These are phyloP conservation scores for Anneissia japonica DNA, from an alignment of 35 echinoderm and acorn worm species.

Conservation along the genomic window DNA sequence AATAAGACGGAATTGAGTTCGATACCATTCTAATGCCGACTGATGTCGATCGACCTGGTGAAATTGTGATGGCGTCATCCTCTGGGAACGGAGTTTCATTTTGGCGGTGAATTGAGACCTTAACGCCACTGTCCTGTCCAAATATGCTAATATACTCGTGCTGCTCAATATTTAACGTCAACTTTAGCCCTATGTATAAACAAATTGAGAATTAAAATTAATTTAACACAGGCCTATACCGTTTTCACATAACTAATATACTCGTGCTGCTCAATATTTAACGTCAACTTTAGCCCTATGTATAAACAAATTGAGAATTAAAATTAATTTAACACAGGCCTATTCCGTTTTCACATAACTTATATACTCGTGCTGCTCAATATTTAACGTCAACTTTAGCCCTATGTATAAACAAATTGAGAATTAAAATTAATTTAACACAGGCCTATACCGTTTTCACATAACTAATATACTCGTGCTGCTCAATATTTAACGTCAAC, in stretches of 20 bases:
- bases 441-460: too few species aligned
- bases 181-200: slow-evolving; percentile 16
- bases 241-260: too few species aligned
- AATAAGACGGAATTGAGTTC: too few species aligned
- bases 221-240: too few species aligned
- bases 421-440: too few species aligned
- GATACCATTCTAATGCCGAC: slow-evolving; percentile 27
- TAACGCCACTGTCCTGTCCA: slow-evolving; percentile 29
- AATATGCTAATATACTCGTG: slow-evolving; percentile 37
- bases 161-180: slow-evolving; percentile 39
- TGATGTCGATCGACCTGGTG: slow-evolving; percentile 31
- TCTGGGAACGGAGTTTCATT: slow-evolving; percentile 27
- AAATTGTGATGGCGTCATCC: slow-evolving; percentile 34
- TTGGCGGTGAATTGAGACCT: slow-evolving; percentile 17
- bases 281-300: slow-evolving; percentile 45
- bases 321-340: too few species aligned
- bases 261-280: slow-evolving; percentile 29
- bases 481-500: slow-evolving; percentile 33
- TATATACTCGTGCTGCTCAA: slow-evolving; percentile 40
- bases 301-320: too few species aligned
- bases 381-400: slow-evolving; percentile 33
- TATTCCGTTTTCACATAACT: too few species aligned
- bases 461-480: slow-evolving; percentile 44
- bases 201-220: too few species aligned
- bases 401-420: too few species aligned